Base-by-base conservation (phyloP, 2,113 vertebrate species). In the Sturnus vulgaris region DNA sequence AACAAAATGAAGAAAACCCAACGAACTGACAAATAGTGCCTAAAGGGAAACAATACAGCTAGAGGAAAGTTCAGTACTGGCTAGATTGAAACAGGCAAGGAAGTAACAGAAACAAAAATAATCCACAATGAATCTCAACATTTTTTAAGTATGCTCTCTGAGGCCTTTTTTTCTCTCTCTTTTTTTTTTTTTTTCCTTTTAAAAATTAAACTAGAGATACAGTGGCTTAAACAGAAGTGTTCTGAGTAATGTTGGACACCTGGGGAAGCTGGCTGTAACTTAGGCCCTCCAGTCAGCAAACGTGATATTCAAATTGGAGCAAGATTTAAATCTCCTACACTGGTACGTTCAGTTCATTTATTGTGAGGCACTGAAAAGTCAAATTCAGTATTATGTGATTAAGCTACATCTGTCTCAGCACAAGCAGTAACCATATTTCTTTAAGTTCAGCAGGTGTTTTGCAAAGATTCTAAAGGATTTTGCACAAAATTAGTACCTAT, bases 391-490 rank as follows among this genome's bases (percentile, higher is more conserved):
- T 98, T 98, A 97, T 98, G 97, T 98, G 97, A 98, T 98, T 98
- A 98, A 98, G 96, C 93, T 97, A 89, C 98, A 98, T 98, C 97
- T 98, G 97, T 98, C 98, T 98, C 88, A 92, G 68, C 71, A 92
- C 94, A 97, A 98, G 95, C 95, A 92, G 94, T 97, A 97, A 95
- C 96, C 95, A 95, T 98, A 98, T 98, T 98, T 98, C 98, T 98
- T 97, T 97, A 97, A 98, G 96, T 98, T 98, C 97, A 97, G 97
- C 98, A 98, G 97, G 97, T 98, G 97, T 98, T 98, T 98, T 97
- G 81, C 80, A 97, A 97, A 97, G 96, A 98, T 97, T 97, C 95
- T 95, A 92, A 96, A 97, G 97, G 95, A 97, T 98, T 98, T 97
- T 97, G 76, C 90, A 97, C 94, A 97, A 98, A 98, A 98, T 98